Base-by-base conservation (phyloP, 2,888 invertebrate genomes). In the Luffia ferchaultella region DNA sequence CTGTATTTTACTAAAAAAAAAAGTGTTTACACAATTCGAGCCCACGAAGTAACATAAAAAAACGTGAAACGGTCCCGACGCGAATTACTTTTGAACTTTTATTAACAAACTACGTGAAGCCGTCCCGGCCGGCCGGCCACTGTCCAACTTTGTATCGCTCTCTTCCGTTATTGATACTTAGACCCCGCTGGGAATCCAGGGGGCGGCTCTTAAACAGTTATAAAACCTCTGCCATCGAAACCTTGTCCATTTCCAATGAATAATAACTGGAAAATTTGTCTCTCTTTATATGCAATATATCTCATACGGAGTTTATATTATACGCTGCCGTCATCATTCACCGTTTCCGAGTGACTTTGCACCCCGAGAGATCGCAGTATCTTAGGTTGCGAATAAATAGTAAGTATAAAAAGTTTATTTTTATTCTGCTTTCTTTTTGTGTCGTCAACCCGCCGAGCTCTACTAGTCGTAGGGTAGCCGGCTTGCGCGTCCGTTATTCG, bases 51-150 rank as follows among this genome's bases (percentile, higher is more conserved):
- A n/a, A n/a, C n/a, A n/a, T n/a, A n/a, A n/a, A n/a, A n/a, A n/a
- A n/a, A n/a, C n/a, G n/a, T n/a, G n/a, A n/a, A n/a, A n/a, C n/a
- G n/a, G n/a, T n/a, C n/a, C n/a, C n/a, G n/a, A n/a, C n/a, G n/a
- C 68, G 59, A 67, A 73, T 74, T 72, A 73, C 72, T 74, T 73
- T 63, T 55, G 54, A 68, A 77, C 64, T 76, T 74, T 73, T 77
- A 76, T 76, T 75, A 75, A 75, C 71, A 72, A 73, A 74, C 67
- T 70, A 63, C 58, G 59, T 60, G 60, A 58, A 58, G 65, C 60
- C 61, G 60, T 55, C 58, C 64, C 64, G 66, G 70, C 66, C 66
- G 67, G 77, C 76, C 76, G 76, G 61, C 57, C 52, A 65, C 67
- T 71, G 74, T 69, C 76, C 63, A 59, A 73, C 76, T 67, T 74